Evolutionary conservation across 2,888 invertebrate species (phyloP), one percentile per base, ranked within the genome.

Genomic region (Eupelmus urozonus): DNA sequence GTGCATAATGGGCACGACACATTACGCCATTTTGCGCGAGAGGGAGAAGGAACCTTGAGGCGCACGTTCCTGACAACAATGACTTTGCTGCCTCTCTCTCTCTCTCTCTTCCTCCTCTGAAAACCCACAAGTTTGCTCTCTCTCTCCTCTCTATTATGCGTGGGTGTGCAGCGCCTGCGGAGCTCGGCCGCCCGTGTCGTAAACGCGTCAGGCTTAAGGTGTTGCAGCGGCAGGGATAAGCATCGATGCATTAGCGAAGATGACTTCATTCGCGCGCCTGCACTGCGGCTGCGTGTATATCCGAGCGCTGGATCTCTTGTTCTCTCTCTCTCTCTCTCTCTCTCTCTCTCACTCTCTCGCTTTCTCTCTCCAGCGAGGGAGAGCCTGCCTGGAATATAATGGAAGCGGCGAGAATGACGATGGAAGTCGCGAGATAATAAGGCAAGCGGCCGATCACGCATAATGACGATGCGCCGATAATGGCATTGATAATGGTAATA

Each of bases 191-290:
- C 16, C 3, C 16, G 84, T 83, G 83, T 85, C 84, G 83, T 83
- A 85, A 86, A 85, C 82, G 84, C 84, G 82, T 71, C 82, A 80
- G 72, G 82, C 82, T 83, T 81, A 82, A n/a, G 84, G 82, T 83
- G 82, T 82, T 78, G 78, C 79, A 18, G 53, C 4, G 45, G 34
- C 16, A 76, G 78, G 84, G 86, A 86, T 86, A 86, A 86, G 72
- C 85, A 86, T 87, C 85, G 84, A 84, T 82, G 86, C 85, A 87
- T 87, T 84, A 86, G 83, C 84, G 83, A 84, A 85, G 86, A 87
- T 86, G 87, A 86, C 87, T 87, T 86, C 84, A 85, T 87, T 86
- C 84, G 83, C 84, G 84, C 53, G 27, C 71, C 27, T 27, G 69
- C 76, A 83, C 27, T n/a, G 53, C 20, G 1, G n/a, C 59, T 18